Percentiles rank a stretch among this genome's conserved stretches.
Evolutionary conservation across 1,140 invertebrate species (phyloP).

Genomic region (Bombus terrestris): DNA sequence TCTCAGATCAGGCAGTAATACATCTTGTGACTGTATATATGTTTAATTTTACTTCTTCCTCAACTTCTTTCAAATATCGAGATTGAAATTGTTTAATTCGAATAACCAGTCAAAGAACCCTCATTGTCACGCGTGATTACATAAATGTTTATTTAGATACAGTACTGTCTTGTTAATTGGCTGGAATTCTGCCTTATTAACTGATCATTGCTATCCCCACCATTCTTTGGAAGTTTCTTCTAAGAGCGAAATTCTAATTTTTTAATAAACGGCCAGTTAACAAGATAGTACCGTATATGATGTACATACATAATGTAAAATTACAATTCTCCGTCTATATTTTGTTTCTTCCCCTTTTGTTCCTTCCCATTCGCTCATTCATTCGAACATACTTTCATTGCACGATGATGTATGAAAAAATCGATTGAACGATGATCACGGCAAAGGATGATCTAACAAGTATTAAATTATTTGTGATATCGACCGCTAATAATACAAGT

Average conservation of each 20-base stretch:
- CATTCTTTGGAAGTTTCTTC: not conserved
- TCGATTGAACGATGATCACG: conserved; percentile 17
- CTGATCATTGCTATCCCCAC: not conserved
- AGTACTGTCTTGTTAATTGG: not conserved
- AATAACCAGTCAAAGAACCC: not conserved
- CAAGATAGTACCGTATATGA: not conserved
- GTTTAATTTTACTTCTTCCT: conserved; percentile 5
- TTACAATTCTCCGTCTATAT: not conserved
- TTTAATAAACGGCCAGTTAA: not conserved
- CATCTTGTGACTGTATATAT: conserved; percentile 33
- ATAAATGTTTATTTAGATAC: not conserved
- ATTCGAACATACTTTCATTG: conserved; percentile 15
- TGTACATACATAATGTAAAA: not conserved
- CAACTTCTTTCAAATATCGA: not conserved
- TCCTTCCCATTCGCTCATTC: not conserved
- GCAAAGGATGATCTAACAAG: conserved; percentile 45
- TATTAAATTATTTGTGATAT: conserved; percentile 32
- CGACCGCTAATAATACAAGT: conserved; percentile 11
- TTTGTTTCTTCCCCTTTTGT: not conserved
- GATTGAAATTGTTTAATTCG: not conserved
- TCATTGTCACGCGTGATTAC: not conserved
- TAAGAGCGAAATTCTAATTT: not conserved
- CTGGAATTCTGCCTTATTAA: not conserved
- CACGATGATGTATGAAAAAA: conserved; percentile 7
- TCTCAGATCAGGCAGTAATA: conserved; percentile 59